Evolutionary conservation across 2,797 vertebrate genomes (phyloP), one percentile per base, ranked within the genome.

Genomic region (Arrhamphus sclerolepis): DNA sequence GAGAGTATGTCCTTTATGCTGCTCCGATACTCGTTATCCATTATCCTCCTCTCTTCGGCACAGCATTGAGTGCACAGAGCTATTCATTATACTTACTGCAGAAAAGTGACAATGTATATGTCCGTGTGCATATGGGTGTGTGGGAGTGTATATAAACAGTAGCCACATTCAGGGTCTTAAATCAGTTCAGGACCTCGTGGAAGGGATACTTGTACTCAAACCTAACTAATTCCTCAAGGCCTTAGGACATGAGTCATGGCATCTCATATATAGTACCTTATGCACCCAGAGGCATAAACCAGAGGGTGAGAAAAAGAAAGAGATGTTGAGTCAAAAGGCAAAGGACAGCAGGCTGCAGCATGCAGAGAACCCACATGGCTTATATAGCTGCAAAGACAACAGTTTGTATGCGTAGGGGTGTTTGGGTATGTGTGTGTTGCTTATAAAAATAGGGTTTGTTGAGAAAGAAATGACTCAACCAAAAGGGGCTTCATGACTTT

Each of bases 1-100:
- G 70, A 72, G n/a, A 65, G 75, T 74, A 77, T 79, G 81, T 87
- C 77, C 71, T 81, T 80, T 83, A 70, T 59, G 59, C 78, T 62
- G 56, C 66, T 88, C 70, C 65, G 63, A 89, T 79, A 63, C 87
- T 89, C 82, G 83, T 86, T 89, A 89, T 81, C 72, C 80, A 86
- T 89, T 81, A 78, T n/a, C 82, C 78, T 84, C 75, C 69, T 70
- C 73, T 87, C 83, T 82, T 85, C 73, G 85, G 63, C 54, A 6
- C 69, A 75, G 73, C 74, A 65, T 77, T 81, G 65, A 60, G 70
- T 70, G 68, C 71, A 78, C 75, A 78, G 48, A 85, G 72, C 81
- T 81, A 80, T 87, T 88, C 84, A 87, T 89, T 87, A 87, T 74
- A 70, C 61, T 72, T 26, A n/a, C 75, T 61, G 75, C 70, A 77